Evolutionary conservation across 2,888 invertebrate species (phyloP).

Genomic region (Noctua janthina): DNA sequence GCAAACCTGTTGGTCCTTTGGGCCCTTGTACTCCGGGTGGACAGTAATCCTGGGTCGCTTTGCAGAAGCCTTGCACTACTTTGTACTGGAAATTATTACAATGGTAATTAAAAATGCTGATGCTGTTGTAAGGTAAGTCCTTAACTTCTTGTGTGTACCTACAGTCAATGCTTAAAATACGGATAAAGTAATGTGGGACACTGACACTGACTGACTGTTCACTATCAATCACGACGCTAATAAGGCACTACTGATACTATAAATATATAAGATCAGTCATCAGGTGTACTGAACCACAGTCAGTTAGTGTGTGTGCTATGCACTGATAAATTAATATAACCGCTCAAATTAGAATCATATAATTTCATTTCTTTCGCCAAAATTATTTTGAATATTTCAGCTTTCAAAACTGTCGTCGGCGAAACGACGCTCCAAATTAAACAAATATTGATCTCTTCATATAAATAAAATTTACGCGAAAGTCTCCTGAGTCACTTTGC

Average conservation of each 20-base stretch:
- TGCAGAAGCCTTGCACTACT: conserved; percentile 96
- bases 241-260: not conserved
- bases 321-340: not conserved
- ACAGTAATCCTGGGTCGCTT: conserved; percentile 95
- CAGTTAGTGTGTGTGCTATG: not conserved
- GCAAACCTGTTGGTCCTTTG: conserved; percentile 90
- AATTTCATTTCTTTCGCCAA: not conserved
- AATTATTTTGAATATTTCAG: too few species aligned
- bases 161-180: not conserved
- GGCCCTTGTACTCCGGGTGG: conserved; percentile 92
- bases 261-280: not conserved
- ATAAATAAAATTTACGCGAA: not conserved
- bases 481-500: not conserved
- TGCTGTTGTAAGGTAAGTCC: not conserved
- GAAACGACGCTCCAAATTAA: not conserved
- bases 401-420: not conserved
- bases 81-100: conserved; percentile 91
- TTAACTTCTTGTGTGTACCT: not conserved
- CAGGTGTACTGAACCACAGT: not conserved
- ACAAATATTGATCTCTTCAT: conserved; percentile 16
- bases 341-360: not conserved
- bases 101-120: not conserved
- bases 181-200: not conserved
- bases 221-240: not conserved
- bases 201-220: not conserved